A percentile compares a stretch with the other conserved stretches of the same genome.
Evolutionary conservation across 2,888 invertebrate genomes (phyloP).

Genomic region (Ophraella communa): DNA sequence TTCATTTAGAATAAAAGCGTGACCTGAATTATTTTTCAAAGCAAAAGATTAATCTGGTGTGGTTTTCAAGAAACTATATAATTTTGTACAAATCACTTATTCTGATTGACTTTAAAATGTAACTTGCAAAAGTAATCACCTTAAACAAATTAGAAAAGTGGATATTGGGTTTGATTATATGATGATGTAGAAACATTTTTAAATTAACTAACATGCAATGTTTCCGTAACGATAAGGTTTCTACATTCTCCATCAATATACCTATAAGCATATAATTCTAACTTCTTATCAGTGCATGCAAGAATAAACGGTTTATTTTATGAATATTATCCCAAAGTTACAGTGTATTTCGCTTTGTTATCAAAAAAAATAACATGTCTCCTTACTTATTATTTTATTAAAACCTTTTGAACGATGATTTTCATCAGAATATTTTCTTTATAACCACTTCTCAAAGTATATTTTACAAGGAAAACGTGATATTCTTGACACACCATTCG

Average conservation of each 20-base stretch:
- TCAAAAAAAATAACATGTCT: no score
- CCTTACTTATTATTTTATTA: no score
- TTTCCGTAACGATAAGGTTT: not conserved
- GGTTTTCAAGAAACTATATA: constrained; percentile 33
- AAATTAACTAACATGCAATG: constrained; percentile 3
- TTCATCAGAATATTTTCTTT: no score
- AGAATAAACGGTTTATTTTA: no score
- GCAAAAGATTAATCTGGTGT: constrained; percentile 27
- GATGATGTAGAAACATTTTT: constrained; percentile 16
- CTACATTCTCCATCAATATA: not conserved
- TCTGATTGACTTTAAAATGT: constrained; percentile 39
- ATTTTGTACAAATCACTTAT: constrained; percentile 38
- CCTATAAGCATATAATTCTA: no score
- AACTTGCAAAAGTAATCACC: constrained; percentile 34
- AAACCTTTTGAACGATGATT: no score
- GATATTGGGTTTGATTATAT: constrained; percentile 34
- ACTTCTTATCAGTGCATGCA: no score
- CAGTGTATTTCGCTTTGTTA: no score
- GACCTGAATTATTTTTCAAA: constrained; percentile 30
- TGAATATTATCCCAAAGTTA: no score
- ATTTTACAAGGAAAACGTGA: not conserved
- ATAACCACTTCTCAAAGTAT: not conserved
- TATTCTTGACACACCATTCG: constrained; percentile 14
- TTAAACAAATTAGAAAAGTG: constrained; percentile 19
- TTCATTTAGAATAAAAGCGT: constrained; percentile 28